Percentiles rank a stretch among this genome's conserved stretches.
These are phyloP conservation scores for Pomacea canaliculata DNA, from an alignment of 2,888 invertebrate species.

Conservation along the genomic window DNA sequence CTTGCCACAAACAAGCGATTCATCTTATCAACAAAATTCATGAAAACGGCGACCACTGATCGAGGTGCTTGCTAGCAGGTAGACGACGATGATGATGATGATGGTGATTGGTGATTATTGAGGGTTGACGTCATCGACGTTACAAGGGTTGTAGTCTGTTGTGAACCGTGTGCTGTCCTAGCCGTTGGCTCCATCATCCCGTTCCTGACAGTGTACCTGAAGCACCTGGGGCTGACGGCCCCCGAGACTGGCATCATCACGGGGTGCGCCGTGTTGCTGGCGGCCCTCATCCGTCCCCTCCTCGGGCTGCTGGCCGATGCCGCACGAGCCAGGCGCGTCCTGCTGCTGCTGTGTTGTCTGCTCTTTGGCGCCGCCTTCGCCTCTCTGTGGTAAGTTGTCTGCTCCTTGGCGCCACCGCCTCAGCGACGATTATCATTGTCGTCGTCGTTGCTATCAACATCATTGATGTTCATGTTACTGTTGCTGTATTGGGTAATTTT, in stretches of 20 bases:
- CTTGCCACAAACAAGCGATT: too few relatives aligned
- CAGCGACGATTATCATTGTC: too few relatives aligned
- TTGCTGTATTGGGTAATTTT: too few relatives aligned
- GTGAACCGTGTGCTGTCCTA: constrained; percentile 9
- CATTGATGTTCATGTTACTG: too few relatives aligned
- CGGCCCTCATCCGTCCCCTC: constrained; percentile 25
- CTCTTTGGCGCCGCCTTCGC: constrained; percentile 27
- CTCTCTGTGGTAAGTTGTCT: constrained; percentile 20
- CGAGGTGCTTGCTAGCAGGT: too few relatives aligned
- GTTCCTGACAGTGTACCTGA: constrained; percentile 34
- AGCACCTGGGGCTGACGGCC: constrained; percentile 30
- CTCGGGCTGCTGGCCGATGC: constrained; percentile 34
- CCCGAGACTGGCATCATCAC: constrained; percentile 37
- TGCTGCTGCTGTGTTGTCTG: constrained; percentile 28
- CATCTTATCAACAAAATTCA: too few relatives aligned
- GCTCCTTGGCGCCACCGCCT: too few relatives aligned
- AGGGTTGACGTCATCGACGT: neutral
- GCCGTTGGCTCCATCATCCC: constrained; percentile 34
- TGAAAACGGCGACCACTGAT: too few relatives aligned
- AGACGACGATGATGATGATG: neutral
- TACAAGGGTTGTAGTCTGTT: neutral
- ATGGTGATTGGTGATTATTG: neutral
- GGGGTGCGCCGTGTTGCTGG: constrained; percentile 29
- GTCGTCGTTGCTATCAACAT: too few relatives aligned
- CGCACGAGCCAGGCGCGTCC: constrained; percentile 20